Base-by-base conservation (phyloP, 2,797 vertebrate species). In the Pangasius djambal region DNA sequence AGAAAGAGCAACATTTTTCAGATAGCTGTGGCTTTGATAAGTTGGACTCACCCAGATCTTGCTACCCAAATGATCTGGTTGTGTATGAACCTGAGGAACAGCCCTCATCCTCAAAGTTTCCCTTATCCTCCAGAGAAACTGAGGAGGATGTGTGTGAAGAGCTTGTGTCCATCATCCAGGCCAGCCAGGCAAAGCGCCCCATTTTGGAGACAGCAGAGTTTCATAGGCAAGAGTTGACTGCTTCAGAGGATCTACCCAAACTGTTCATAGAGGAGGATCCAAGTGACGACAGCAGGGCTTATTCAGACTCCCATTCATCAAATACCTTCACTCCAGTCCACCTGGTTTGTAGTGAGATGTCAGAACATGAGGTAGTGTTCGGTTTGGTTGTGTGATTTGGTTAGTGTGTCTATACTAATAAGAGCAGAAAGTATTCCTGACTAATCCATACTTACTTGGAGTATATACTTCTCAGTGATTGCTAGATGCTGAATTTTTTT, bases 241-340 rank as follows among this genome's bases (percentile, higher is more conserved):
- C 88, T 87, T 72, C 91, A 74, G 96, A 96, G 91, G 93, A 93
- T 87, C 92, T 95, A 28, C 89, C 95, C 87, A 92, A 89, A 88
- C 95, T 97, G 84, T 95, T 95, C 92, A 97, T 98, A 93, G 95
- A 97, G 89, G 97, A 98, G 90, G 97, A 97, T 77, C 79, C 70
- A 2, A 92, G 92, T 82, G 94, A 94, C 18, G 91, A 92, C 83
- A 88, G 89, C 93, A 93, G 93, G 87, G 85, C 67, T 91, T 67
- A 77, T 87, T 83, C 87, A 74, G 86, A 86, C 69, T 20, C 88
- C 65, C 6, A 92, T 92, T 91, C 91, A 91, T 92, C 87, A 90
- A 92, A 90, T 92, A 92, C 87, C 88, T 93, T 93, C 69, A 91
- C 95, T 65, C 91, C 92, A 81, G 90, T 92, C 2, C 87, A 59